Evolutionary conservation across 2,888 invertebrate genomes (phyloP).

Genomic region (Labia minor): DNA sequence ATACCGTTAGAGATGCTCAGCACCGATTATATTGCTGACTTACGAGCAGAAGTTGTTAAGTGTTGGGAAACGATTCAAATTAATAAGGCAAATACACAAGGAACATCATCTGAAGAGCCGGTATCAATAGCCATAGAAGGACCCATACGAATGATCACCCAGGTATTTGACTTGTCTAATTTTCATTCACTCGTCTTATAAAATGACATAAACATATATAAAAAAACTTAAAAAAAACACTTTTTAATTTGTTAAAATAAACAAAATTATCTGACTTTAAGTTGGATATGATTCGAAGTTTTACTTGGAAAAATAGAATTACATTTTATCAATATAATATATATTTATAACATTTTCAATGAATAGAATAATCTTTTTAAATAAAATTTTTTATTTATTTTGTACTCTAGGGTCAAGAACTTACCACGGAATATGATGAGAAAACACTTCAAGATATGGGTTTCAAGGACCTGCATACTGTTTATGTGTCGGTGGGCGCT

Average conservation of each 20-base stretch:
- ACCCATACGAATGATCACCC: slow-evolving; percentile 82
- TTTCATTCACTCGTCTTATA: too few relatives aligned
- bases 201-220: too few relatives aligned
- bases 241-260: too few relatives aligned
- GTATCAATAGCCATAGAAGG: slow-evolving; percentile 66
- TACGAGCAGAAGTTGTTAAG: slow-evolving; percentile 87
- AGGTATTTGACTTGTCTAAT: slow-evolving; percentile 35
- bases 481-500: slow-evolving; percentile 82
- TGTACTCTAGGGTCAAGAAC: slow-evolving; percentile 60
- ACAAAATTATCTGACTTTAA: too few relatives aligned
- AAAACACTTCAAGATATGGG: slow-evolving; percentile 82
- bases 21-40: slow-evolving; percentile 81
- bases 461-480: slow-evolving; percentile 86
- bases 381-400: too few relatives aligned
- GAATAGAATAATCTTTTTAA: too few relatives aligned
- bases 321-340: too few relatives aligned
- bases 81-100: slow-evolving; percentile 29
- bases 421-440: slow-evolving; percentile 86
- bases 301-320: too few relatives aligned
- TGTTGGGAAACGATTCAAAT: slow-evolving; percentile 69
- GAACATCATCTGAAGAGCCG: slow-evolving; percentile 32
- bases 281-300: too few relatives aligned
- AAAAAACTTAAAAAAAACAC: too few relatives aligned
- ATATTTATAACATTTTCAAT: too few relatives aligned
- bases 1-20: slow-evolving; percentile 69